Evolutionary conservation across 2,888 invertebrate genomes (phyloP).

Genomic region (Ophraella communa): DNA sequence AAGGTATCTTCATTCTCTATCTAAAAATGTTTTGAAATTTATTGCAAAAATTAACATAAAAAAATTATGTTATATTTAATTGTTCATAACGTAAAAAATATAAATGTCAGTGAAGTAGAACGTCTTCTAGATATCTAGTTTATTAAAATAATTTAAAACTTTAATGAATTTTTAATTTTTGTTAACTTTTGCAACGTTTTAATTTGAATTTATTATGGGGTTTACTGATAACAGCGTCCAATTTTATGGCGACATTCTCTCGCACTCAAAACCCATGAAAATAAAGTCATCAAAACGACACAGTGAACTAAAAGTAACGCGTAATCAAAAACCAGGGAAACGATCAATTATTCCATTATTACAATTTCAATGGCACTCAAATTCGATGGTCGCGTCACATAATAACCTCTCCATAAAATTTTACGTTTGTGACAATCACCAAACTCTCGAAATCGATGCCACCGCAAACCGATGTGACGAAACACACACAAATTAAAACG

Average conservation of each 20-base stretch:
- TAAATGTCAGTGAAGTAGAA: too few relatives aligned
- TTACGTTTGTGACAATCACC: conserved; percentile 50
- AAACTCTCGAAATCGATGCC: conserved; percentile 53
- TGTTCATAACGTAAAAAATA: too few relatives aligned
- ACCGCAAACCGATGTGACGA: conserved; percentile 45
- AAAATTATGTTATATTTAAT: too few relatives aligned
- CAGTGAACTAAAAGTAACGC: conserved; percentile 46
- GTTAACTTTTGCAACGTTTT: too few relatives aligned
- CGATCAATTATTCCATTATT: conserved; percentile 56
- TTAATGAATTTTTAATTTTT: too few relatives aligned
- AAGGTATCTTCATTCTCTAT: too few relatives aligned
- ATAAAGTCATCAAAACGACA: conserved; percentile 43
- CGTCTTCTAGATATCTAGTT: too few relatives aligned
- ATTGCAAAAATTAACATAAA: too few relatives aligned
- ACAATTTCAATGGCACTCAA: conserved; percentile 53
- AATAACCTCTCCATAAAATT: conserved; percentile 56
- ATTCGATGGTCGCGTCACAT: conserved; percentile 55
- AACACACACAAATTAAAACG: conserved; percentile 51
- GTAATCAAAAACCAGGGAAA: conserved; percentile 52
- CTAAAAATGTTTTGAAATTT: too few relatives aligned
- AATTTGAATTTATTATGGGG: too few relatives aligned
- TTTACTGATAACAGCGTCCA: background rate
- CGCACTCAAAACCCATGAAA: conserved; percentile 26
- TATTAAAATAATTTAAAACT: background rate
- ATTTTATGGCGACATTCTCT: conserved; percentile 11